Conservation (phyloP, 1,140 invertebrate genomes). For the Patella vulgata region DNA sequence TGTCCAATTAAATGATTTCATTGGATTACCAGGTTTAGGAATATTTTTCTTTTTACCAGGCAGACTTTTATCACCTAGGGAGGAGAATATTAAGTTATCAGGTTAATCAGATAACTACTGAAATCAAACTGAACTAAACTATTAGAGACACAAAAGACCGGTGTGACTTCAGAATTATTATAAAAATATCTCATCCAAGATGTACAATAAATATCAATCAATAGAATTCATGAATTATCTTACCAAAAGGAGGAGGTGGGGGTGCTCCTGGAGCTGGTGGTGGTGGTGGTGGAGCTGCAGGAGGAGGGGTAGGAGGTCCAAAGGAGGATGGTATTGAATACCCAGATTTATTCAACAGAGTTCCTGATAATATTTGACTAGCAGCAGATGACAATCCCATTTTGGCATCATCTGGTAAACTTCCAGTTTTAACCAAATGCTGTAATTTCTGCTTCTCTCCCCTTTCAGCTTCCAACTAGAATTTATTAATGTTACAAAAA, state of each 20-base stretch:
- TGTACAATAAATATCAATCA: neutral
- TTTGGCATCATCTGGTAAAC: slow-evolving; percentile 92
- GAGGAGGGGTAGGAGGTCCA: slow-evolving; percentile 57
- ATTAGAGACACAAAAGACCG: too few species aligned
- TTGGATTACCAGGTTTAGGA: slow-evolving; percentile 81
- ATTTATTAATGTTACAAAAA: too few species aligned
- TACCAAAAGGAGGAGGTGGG: slow-evolving; percentile 47
- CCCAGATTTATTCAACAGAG: slow-evolving; percentile 3
- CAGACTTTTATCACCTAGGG: slow-evolving; percentile 23
- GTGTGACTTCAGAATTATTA: too few species aligned
- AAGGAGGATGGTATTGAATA: slow-evolving; percentile 50
- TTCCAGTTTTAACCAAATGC: slow-evolving; percentile 82
- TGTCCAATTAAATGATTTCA: slow-evolving; percentile 98
- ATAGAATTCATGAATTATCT: neutral
- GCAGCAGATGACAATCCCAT: slow-evolving; percentile 68
- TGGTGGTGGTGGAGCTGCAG: slow-evolving; percentile 69
- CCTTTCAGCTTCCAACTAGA: slow-evolving; percentile 81
- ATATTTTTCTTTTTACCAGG: slow-evolving; percentile 76
- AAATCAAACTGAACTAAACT: neutral
- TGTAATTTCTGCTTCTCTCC: slow-evolving; percentile 84
- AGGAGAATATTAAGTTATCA: neutral
- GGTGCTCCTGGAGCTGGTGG: slow-evolving; percentile 52
- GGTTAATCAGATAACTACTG: too few species aligned
- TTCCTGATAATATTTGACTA: slow-evolving; percentile 68
- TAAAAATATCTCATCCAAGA: too few species aligned